Evolutionary conservation across 2,113 vertebrate species (phyloP).

Genomic region (Psittacara wagleri): DNA sequence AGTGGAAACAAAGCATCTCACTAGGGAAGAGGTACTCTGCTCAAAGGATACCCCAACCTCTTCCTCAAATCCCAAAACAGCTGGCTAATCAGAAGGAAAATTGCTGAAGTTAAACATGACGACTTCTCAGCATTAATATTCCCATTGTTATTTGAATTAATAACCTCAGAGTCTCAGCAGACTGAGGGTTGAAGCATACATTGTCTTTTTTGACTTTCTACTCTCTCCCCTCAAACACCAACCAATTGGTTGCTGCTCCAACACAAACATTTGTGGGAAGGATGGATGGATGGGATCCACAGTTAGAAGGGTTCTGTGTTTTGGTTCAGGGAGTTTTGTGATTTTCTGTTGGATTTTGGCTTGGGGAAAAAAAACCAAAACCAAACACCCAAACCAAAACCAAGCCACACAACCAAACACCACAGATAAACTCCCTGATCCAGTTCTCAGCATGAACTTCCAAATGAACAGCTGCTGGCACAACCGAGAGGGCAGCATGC

Average conservation of each 20-base stretch:
- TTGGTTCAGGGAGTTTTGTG: neutral
- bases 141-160: neutral
- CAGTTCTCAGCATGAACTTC: neutral
- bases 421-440: neutral
- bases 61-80: neutral
- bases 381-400: neutral
- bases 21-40: neutral
- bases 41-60: neutral
- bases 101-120: neutral
- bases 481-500: slow-evolving; percentile 12
- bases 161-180: neutral
- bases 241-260: neutral
- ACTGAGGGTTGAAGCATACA: neutral
- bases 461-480: slow-evolving; percentile 46
- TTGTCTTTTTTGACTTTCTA: neutral
- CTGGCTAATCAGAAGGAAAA: neutral
- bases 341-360: neutral
- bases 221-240: neutral
- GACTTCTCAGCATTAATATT: neutral
- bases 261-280: neutral
- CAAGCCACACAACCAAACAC: neutral
- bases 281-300: neutral
- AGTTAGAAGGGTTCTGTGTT: neutral
- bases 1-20: neutral
- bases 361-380: neutral